A percentile compares a stretch with the other conserved stretches of the same genome.
phyloP scores from a whole-genome alignment of 2,797 vertebrate genomes.

The Alauda arvensis region DNA sequence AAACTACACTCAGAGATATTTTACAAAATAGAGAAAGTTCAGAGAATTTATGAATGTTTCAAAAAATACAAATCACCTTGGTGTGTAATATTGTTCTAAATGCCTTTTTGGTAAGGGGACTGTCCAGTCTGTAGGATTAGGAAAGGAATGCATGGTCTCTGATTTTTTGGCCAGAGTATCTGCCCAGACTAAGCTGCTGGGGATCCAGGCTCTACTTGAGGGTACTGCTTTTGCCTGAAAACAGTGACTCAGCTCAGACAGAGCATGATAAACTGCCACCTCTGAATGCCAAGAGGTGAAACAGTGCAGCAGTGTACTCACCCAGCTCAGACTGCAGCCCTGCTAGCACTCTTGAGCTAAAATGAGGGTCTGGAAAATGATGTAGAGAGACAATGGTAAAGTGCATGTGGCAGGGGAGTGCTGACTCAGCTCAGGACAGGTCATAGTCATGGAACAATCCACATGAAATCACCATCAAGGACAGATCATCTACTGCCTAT shows the following conservation, averaged over 20 bases:
- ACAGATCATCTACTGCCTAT: not conserved
- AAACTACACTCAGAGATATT: slow-evolving; percentile 58
- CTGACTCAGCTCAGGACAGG: not conserved
- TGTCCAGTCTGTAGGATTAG: not conserved
- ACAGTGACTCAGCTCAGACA: not conserved
- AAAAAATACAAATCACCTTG: not conserved
- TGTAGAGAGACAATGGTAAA: not conserved
- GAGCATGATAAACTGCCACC: not conserved
- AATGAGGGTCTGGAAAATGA: not conserved
- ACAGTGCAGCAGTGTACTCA: not conserved
- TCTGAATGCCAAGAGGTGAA: not conserved
- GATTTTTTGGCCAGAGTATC: not conserved
- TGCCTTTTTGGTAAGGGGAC: not conserved
- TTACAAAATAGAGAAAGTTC: slow-evolving; percentile 58
- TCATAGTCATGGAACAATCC: not conserved
- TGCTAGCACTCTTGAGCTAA: not conserved
- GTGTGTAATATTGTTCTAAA: slow-evolving; percentile 25
- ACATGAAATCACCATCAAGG: not conserved
- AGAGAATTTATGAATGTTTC: slow-evolving; percentile 21
- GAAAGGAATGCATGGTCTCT: not conserved
- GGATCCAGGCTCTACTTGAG: not conserved
- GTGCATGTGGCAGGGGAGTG: not conserved
- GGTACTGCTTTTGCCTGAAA: not conserved
- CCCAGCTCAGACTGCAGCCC: not conserved
- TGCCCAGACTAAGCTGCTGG: not conserved